phyloP scores from a whole-genome alignment of 2,888 invertebrate species.

The Dysmachus trigonus region DNA sequence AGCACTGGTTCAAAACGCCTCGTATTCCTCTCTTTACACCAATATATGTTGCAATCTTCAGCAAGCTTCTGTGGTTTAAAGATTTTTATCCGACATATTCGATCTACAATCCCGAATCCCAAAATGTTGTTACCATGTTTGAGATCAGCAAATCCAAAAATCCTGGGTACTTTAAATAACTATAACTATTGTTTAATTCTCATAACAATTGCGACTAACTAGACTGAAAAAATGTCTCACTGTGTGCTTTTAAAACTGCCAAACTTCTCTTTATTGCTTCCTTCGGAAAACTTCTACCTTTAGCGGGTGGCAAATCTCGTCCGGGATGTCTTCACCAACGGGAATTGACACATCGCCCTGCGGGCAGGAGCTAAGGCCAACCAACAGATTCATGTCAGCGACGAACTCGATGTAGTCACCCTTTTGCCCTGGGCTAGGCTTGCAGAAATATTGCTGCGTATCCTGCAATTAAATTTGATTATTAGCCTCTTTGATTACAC shows the following conservation, averaged over 20 bases:
- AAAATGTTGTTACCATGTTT: no score
- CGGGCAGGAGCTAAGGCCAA: slow-evolving; percentile 65
- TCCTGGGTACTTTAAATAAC: no score
- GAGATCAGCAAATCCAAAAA: no score
- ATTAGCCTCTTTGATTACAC: background rate
- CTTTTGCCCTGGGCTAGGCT: slow-evolving; percentile 64
- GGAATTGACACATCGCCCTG: slow-evolving; percentile 65
- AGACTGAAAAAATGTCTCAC: no score
- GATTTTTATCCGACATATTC: no score
- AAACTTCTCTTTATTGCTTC: slow-evolving; percentile 47
- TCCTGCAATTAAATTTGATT: slow-evolving; percentile 51
- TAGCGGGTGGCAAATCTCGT: slow-evolving; percentile 62
- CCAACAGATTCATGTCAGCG: slow-evolving; percentile 66
- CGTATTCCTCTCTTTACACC: no score
- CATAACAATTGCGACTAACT: no score
- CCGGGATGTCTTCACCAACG: slow-evolving; percentile 63
- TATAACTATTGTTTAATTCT: no score
- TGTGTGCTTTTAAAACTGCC: background rate
- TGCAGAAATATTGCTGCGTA: slow-evolving; percentile 66
- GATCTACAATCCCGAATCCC: no score
- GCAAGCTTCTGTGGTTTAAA: no score
- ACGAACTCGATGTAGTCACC: slow-evolving; percentile 67
- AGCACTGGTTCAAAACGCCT: no score
- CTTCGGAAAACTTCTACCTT: slow-evolving; percentile 62
- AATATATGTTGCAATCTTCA: no score